Evolutionary conservation across 2,797 vertebrate genomes (phyloP).

Genomic region (Hephaestus fuliginosus): DNA sequence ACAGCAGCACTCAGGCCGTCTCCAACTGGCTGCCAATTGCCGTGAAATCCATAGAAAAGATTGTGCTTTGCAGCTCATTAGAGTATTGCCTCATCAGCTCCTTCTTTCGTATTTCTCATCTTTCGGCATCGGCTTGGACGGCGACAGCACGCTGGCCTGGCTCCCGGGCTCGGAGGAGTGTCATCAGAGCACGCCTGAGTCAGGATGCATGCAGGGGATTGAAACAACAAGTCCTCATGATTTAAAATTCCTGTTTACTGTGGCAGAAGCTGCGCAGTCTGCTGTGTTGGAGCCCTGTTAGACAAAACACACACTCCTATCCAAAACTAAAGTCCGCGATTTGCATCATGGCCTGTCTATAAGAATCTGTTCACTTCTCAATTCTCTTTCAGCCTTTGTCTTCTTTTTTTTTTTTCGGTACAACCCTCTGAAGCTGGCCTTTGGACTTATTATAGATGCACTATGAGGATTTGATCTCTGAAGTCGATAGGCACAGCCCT

Average conservation of each 20-base stretch:
- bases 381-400: conserved; percentile 67
- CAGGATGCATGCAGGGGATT: conserved; percentile 43
- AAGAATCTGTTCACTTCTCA: conserved; percentile 39
- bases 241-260: conserved; percentile 64
- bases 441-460: conserved; percentile 73
- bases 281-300: conserved; percentile 50
- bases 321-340: conserved; percentile 40
- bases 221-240: conserved; percentile 52
- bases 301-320: conserved; percentile 59
- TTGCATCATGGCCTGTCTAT: conserved; percentile 33
- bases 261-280: conserved; percentile 54
- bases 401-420: conserved; percentile 51
- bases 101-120: conserved; percentile 75
- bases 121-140: conserved; percentile 52
- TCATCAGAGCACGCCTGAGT: conserved; percentile 58
- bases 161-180: conserved; percentile 56
- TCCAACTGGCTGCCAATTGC: conserved; percentile 51
- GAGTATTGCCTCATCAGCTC: conserved; percentile 79
- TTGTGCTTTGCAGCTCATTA: conserved; percentile 71
- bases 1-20: conserved; percentile 32
- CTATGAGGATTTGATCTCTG: conserved; percentile 66
- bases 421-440: conserved; percentile 58
- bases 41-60: conserved; percentile 68
- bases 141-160: conserved; percentile 59
- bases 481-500: conserved; percentile 58